Base-by-base conservation (phyloP, 2,113 vertebrate species). In the Apodemus speciosus region DNA sequence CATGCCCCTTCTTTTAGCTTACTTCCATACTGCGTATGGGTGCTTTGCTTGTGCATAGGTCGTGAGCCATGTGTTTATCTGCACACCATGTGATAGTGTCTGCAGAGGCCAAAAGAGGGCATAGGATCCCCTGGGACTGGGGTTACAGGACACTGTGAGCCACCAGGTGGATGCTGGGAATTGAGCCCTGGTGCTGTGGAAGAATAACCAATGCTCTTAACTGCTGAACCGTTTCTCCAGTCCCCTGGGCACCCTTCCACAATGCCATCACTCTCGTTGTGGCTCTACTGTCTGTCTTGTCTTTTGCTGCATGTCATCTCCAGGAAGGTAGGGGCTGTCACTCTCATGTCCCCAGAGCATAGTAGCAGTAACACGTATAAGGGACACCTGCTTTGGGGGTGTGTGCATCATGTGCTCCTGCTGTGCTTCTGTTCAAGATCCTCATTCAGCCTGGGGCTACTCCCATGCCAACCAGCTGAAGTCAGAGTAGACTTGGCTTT, bases 321-420 rank as follows among this genome's bases (percentile, higher is more conserved):
- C 30, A 91, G 85, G 38, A 85, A 76, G 56, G 43, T 18, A 88
- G 43, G 49, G 38, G 23, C 49, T n/a, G 56, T 79, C 18, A 77
- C 46, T 11, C 43, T 14, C 53, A 21, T 76, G 40, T 40, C 15
- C 35, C 9, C 13, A 69, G 72, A 49, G 40, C 9, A 46, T 25
- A 11, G 30, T 7, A 72, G 30, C 25, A 23, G 80, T 49, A 32
- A 71, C 43, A 20, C 43, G 35, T 43, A 38, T 18, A 21, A 75
- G 32, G 62, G 72, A 35, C 21, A n/a, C 64, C 64, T 51, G 49
- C 32, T 62, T 94, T 87, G 60, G 64, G n/a, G 40, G 38, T 25
- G 38, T 25, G 3, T 21, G 66, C 10, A 16, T 3, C 1, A 0
- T 4, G 9, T 27, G 69, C 32, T 27, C n/a, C 38, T 56, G 46